These are phyloP conservation scores for Tethya wilhelma DNA, from an alignment of 37 sponge, comb jelly and placozoan species.

Conservation along the genomic window DNA sequence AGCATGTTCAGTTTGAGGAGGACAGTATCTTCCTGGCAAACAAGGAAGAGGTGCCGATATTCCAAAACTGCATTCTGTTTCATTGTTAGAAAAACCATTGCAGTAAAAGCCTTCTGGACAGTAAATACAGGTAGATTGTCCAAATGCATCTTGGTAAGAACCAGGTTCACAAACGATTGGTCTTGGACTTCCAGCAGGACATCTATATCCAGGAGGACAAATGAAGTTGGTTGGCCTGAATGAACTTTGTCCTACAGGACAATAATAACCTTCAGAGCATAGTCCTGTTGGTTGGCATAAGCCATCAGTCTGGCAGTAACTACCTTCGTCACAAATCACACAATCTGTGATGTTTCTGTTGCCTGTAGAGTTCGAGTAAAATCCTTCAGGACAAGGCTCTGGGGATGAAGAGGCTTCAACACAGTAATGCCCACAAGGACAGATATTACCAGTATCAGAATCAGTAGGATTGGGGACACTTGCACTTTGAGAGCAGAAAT, in stretches of 20 bases:
- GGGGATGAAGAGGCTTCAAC: neutral
- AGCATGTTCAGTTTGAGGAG: neutral
- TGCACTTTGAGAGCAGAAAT: neutral
- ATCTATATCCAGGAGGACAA: slow-evolving; percentile 1
- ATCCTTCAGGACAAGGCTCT: neutral
- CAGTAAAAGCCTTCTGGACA: slow-evolving; percentile 10
- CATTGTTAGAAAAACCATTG: neutral
- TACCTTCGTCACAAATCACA: neutral
- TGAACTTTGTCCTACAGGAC: neutral
- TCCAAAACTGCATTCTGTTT: too few relatives aligned
- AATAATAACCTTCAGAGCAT: slow-evolving; percentile 1
- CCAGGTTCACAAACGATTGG: neutral
- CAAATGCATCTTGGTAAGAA: neutral
- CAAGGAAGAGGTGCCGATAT: neutral
- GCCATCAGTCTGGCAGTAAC: neutral
- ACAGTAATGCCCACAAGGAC: slow-evolving; percentile 2
- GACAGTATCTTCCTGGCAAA: neutral
- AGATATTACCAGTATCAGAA: neutral
- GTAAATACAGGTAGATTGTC: neutral
- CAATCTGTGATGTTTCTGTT: neutral
- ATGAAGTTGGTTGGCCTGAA: neutral
- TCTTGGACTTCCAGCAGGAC: neutral
- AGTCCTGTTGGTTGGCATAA: neutral
- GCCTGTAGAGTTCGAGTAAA: neutral
- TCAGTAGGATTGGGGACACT: neutral